Base-by-base conservation (phyloP, 2,797 vertebrate species). In the Tragelaphus oryx region DNA sequence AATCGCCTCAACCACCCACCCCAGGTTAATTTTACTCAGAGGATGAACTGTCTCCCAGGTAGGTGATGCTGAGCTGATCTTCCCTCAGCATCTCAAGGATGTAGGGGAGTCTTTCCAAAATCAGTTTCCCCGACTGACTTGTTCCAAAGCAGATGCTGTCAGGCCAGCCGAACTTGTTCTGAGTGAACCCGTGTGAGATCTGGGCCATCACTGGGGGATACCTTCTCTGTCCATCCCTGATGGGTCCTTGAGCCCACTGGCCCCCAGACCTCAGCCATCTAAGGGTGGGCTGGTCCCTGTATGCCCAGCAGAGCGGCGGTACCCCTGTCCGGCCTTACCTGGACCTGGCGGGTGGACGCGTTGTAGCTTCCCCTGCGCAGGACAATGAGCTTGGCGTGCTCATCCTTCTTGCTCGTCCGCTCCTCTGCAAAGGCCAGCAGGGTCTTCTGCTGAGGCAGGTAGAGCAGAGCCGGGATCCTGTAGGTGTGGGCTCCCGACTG, bases 401-500 rank as follows among this genome's bases (percentile, higher is more conserved):
- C 98, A 0, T 98, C 98, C 16, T 46, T 95, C 81, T 60, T 44
- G 59, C 98, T 97, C 5, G 28, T 46, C 5, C 98, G 97, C 2
- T 97, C 94, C 82, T 98, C 98, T 0, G 95, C 97, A 0, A 98
- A 98, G 0, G 98, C 98, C 97, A 98, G 96, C 94, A 98, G 96
- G 57, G 96, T 95, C 91, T 94, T 62, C 87, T 97, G 96, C 6
- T 75, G 87, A 0, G 97, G 97, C 96, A 98, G 95, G 95, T 98
- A 98, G 85, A 98, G 98, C 96, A 98, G 97, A 4, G 98, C 98
- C 0, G 98, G 98, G 79, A 98, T 98, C 8, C 98, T 97, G 55
- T 98, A 98, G 93, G 57, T 57, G 12, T 92, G 94, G 10, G 41
- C n/a, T 0, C 96, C 46, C 0, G 93, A 95, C 59, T 0, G 94